Evolutionary conservation across 2,797 vertebrate species (phyloP).

Genomic region (Anomalospiza imberbis): DNA sequence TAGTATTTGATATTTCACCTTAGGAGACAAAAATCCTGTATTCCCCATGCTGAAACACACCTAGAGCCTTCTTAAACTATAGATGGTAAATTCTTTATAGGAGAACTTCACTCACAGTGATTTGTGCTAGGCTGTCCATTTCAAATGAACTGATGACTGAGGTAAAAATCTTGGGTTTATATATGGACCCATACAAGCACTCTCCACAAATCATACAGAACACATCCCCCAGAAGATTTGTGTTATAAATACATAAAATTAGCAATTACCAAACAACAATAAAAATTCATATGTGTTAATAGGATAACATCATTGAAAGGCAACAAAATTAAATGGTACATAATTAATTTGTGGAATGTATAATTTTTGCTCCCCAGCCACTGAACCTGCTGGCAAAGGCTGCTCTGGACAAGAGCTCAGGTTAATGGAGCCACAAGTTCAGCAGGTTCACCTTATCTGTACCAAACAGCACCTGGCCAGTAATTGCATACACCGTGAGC

Average conservation of each 20-base stretch:
- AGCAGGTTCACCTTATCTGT: background rate
- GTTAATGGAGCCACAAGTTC: background rate
- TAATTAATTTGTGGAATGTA: background rate
- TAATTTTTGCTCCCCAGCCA: background rate
- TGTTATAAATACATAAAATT: background rate
- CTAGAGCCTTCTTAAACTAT: background rate
- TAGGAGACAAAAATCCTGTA: background rate
- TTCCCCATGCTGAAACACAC: background rate
- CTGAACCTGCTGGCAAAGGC: fast-evolving
- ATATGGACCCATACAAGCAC: background rate
- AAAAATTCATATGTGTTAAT: background rate
- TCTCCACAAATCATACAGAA: background rate
- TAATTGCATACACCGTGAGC: background rate
- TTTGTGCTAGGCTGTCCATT: background rate
- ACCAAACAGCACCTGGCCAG: background rate
- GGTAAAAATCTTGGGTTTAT: background rate
- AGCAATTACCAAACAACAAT: background rate
- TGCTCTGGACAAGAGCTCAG: background rate
- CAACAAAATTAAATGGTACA: background rate
- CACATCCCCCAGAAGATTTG: background rate
- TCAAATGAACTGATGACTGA: background rate
- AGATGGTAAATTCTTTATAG: background rate
- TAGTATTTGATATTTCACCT: background rate
- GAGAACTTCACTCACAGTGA: background rate
- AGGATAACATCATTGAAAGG: background rate